These are phyloP conservation scores for Gouania willdenowi DNA, from an alignment of 2,797 vertebrate species.

Conservation along the genomic window DNA sequence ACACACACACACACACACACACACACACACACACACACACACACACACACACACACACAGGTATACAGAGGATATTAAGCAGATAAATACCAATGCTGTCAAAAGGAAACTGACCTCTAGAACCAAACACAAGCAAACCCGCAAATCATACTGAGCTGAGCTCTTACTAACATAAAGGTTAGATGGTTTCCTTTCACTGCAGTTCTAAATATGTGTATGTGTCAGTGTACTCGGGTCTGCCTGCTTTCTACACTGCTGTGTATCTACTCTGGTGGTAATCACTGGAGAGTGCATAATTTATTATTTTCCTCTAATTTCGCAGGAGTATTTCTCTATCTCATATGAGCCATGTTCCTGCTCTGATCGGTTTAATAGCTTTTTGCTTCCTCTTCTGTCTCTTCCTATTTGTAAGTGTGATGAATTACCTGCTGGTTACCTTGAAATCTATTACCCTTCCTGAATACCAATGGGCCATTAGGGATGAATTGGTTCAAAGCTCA, in stretches of 20 bases:
- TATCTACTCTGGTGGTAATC: slow-evolving; percentile 30
- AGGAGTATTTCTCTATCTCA: slow-evolving; percentile 32
- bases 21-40: neutral
- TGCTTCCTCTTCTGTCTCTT: slow-evolving; percentile 49
- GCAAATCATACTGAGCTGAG: slow-evolving; percentile 8
- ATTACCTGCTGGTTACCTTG: slow-evolving; percentile 55
- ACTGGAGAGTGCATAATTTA: slow-evolving; percentile 34
- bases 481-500: slow-evolving; percentile 33
- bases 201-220: neutral
- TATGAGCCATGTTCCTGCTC: slow-evolving; percentile 14
- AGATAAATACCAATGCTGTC: slow-evolving; percentile 55
- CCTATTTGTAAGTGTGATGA: slow-evolving; percentile 60
- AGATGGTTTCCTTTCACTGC: slow-evolving; percentile 11
- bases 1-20: neutral
- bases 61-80: slow-evolving; percentile 27
- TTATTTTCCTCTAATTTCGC: slow-evolving; percentile 41
- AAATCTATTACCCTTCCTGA: slow-evolving; percentile 48
- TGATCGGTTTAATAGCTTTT: slow-evolving; percentile 52
- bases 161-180: slow-evolving; percentile 25
- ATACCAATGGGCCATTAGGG: slow-evolving; percentile 51
- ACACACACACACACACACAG: slow-evolving; percentile 5
- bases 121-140: slow-evolving; percentile 24
- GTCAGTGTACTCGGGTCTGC: neutral
- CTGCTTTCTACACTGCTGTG: slow-evolving; percentile 1
- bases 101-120: slow-evolving; percentile 13